These are phyloP conservation scores for Symphodus melops DNA, from an alignment of 2,113 vertebrate genomes.

Conservation along the genomic window DNA sequence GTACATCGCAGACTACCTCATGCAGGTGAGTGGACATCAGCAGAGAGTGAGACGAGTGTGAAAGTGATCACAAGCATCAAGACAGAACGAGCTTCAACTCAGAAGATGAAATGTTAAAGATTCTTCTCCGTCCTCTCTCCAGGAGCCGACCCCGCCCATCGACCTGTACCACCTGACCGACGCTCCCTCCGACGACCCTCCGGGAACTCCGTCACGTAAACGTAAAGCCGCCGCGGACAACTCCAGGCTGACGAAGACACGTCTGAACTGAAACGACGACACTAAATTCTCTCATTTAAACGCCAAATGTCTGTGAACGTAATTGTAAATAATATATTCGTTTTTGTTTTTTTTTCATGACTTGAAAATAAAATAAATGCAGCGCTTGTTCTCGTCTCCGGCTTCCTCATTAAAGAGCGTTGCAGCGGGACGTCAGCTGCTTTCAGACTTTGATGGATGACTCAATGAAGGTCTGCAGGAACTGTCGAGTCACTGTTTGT, in stretches of 20 bases:
- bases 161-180: slow-evolving; percentile 86
- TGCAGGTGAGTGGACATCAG: slow-evolving; percentile 85
- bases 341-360: slow-evolving; percentile 14
- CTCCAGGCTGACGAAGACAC: slow-evolving; percentile 83
- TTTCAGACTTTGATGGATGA: slow-evolving; percentile 36
- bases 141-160: slow-evolving; percentile 89
- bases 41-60: no score
- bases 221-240: slow-evolving; percentile 86
- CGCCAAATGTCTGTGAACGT: slow-evolving; percentile 22
- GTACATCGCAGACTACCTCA: slow-evolving; percentile 97
- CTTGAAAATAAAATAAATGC: slow-evolving; percentile 48
- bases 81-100: neutral
- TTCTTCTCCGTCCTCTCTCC: slow-evolving; percentile 1
- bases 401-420: neutral
- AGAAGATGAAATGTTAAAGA: neutral
- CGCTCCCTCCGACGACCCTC: slow-evolving; percentile 67
- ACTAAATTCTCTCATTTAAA: neutral
- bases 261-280: slow-evolving; percentile 76
- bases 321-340: slow-evolving; percentile 48
- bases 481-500: slow-evolving; percentile 72
- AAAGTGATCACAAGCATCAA: no score
- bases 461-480: slow-evolving; percentile 36
- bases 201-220: slow-evolving; percentile 84
- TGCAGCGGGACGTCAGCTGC: slow-evolving; percentile 29
- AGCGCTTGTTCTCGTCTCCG: slow-evolving; percentile 18